Evolutionary conservation across 92 coral and sea anemone genomes (phyloP).

Genomic region (Meandrina meandrites): DNA sequence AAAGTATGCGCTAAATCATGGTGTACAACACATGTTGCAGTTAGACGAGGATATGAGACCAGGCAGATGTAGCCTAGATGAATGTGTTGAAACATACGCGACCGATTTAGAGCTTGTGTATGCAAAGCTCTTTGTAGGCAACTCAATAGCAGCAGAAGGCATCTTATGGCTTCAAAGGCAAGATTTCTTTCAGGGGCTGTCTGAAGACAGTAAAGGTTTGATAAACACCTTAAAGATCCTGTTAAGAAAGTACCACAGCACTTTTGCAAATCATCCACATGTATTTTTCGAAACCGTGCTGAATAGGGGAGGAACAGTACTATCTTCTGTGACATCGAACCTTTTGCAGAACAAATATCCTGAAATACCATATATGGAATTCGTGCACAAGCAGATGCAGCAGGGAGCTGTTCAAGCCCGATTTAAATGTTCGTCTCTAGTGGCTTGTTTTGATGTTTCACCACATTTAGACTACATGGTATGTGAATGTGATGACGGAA

Average conservation of each 20-base stretch:
- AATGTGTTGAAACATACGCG: background rate
- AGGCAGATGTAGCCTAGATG: background rate
- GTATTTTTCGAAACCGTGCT: background rate
- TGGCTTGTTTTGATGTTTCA: background rate
- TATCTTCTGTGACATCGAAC: conserved; percentile 4
- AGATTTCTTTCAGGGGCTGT: background rate
- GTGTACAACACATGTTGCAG: background rate
- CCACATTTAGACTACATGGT: background rate
- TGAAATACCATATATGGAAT: conserved; percentile 24
- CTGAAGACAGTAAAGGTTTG: too few relatives aligned
- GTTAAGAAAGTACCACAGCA: conserved; percentile 15
- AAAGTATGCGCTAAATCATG: background rate
- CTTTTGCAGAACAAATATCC: conserved; percentile 21
- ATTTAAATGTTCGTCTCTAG: too few relatives aligned
- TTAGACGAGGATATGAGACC: background rate
- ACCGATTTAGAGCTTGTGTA: background rate
- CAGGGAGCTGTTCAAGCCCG: too few relatives aligned
- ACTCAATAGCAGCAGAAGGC: background rate
- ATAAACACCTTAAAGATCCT: background rate
- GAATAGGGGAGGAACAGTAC: conserved; percentile 7
- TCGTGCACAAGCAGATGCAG: too few relatives aligned
- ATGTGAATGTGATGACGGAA: too few relatives aligned
- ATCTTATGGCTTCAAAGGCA: background rate
- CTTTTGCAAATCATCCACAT: background rate
- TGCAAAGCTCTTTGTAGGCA: conserved; percentile 11